phyloP scores from a whole-genome alignment of 1,140 invertebrate genomes.

The Drosophila leontia region DNA sequence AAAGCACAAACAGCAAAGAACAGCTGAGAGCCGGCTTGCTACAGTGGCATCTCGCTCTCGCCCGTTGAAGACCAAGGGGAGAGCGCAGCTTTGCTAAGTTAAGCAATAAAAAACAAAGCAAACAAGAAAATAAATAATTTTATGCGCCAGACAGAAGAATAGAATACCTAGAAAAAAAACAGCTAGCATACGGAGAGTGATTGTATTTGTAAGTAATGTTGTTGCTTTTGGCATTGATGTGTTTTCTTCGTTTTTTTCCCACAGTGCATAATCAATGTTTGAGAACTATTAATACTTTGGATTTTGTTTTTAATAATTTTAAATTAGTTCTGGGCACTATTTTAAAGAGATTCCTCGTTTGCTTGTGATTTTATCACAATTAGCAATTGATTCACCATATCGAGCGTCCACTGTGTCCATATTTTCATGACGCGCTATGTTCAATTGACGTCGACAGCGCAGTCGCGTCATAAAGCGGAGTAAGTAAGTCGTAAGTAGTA shows the following conservation, averaged over 20 bases:
- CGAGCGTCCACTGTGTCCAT: neutral
- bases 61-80: conserved; percentile 1
- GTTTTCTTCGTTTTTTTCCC: conserved; percentile 6
- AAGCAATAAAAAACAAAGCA: conserved; percentile 22
- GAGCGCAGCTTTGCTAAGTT: conserved; percentile 13
- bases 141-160: conserved; percentile 55
- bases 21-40: conserved; percentile 33
- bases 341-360: neutral
- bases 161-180: conserved; percentile 63
- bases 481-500: conserved; percentile 32
- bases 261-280: neutral
- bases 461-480: conserved; percentile 64
- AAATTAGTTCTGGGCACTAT: neutral
- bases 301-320: neutral
- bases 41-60: conserved; percentile 9
- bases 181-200: conserved; percentile 40
- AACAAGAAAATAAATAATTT: conserved; percentile 52
- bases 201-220: conserved; percentile 26
- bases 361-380: neutral
- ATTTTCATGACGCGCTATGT: conserved; percentile 43
- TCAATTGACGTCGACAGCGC: conserved; percentile 44
- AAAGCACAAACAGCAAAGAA: neutral
- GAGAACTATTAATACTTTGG: neutral
- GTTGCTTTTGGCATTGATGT: conserved; percentile 45
- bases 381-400: neutral